These are phyloP conservation scores for Aurelia sp. DNA, from an alignment of 30 jellyfish, hydroid and myxozoan species.

Conservation along the genomic window DNA sequence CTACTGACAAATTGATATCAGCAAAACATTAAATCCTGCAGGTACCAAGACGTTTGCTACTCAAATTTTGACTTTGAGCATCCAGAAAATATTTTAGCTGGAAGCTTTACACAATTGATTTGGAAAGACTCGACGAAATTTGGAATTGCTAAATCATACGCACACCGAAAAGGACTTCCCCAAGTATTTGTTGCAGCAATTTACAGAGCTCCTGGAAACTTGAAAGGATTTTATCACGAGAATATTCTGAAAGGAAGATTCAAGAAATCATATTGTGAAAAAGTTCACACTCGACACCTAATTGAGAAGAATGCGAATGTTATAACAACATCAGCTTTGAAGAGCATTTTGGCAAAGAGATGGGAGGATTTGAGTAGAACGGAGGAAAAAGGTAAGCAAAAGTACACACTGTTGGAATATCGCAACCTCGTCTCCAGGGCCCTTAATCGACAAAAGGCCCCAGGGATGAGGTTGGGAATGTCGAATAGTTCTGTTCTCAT, in stretches of 20 bases:
- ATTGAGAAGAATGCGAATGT: conserved; percentile 1
- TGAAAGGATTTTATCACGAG: conserved; percentile 42
- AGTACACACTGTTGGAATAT: too few species aligned
- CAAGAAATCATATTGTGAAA: conserved; percentile 50
- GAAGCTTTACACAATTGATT: conserved; percentile 70
- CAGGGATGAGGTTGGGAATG: too few species aligned
- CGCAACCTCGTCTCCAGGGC: too few species aligned
- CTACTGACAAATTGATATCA: too few species aligned
- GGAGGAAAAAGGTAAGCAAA: too few species aligned
- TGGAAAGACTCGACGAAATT: conserved; percentile 74
- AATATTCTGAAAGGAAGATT: conserved; percentile 70
- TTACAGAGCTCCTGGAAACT: conserved; percentile 73
- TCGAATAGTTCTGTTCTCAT: too few species aligned
- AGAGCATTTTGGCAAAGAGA: not conserved
- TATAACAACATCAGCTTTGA: conserved; percentile 34
- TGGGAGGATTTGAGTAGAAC: too few species aligned
- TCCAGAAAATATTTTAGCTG: conserved; percentile 54
- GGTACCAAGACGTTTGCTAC: conserved; percentile 95
- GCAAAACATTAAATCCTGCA: conserved; percentile 18
- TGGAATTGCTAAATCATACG: conserved; percentile 61
- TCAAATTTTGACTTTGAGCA: conserved; percentile 78
- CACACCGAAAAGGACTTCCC: conserved; percentile 36
- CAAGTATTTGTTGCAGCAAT: conserved; percentile 67
- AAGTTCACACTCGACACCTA: conserved; percentile 5
- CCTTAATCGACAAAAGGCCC: too few species aligned